A percentile compares a stretch with the other conserved stretches of the same genome.
Conservation (phyloP, 2,888 invertebrate genomes). For the Drosophila setosimentum region DNA sequence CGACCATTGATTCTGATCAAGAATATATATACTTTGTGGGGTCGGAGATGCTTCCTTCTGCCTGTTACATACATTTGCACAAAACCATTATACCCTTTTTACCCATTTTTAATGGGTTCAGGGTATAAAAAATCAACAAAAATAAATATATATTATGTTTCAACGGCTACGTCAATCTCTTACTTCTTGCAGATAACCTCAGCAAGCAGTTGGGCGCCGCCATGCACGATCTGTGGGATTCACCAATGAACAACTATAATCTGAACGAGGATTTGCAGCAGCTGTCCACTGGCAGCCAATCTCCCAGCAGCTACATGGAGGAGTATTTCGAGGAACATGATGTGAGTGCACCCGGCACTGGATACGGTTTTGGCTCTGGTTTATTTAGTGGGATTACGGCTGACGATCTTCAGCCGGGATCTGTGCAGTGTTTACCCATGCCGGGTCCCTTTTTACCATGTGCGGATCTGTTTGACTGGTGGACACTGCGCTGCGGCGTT, state of each 20-base stretch:
- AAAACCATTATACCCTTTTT: too few relatives aligned
- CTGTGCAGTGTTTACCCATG: conserved; percentile 91
- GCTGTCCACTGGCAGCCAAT: conserved; percentile 55
- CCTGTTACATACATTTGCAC: too few relatives aligned
- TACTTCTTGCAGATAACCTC: conserved; percentile 88
- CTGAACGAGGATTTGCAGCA: conserved; percentile 58
- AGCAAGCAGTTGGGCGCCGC: conserved; percentile 90
- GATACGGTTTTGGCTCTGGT: conserved; percentile 73
- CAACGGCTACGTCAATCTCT: background rate
- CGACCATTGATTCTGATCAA: too few relatives aligned
- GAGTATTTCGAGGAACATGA: conserved; percentile 90
- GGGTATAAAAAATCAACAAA: too few relatives aligned
- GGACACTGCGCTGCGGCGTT: conserved; percentile 97
- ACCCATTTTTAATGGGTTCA: too few relatives aligned
- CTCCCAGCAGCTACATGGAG: conserved; percentile 87
- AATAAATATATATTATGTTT: background rate
- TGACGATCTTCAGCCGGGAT: conserved; percentile 82
- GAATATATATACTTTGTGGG: too few relatives aligned
- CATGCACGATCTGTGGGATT: conserved; percentile 89
- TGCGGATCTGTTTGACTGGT: conserved; percentile 98
- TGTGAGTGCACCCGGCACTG: conserved; percentile 57
- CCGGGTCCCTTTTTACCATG: conserved; percentile 98
- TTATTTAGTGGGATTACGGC: conserved; percentile 81
- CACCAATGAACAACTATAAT: conserved; percentile 51
- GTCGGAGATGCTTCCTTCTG: too few relatives aligned